Percentiles rank a stretch among this genome's conserved stretches.
Evolutionary conservation across 2,113 vertebrate species (phyloP).

Genomic region (Scopus umbretta): DNA sequence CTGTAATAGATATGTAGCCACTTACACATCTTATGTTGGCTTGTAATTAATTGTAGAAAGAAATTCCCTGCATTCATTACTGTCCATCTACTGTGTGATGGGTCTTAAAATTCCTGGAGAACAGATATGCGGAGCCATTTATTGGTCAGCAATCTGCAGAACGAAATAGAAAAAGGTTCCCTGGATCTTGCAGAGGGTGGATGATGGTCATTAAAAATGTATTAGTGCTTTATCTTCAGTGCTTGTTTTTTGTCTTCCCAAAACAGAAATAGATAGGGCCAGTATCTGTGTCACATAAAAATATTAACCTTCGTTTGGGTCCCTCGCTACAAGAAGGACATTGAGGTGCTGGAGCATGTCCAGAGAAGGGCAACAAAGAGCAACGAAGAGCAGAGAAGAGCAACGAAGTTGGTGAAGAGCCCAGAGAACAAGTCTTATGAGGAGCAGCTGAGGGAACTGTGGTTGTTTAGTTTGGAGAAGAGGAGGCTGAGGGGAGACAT

Average conservation of each 20-base stretch:
- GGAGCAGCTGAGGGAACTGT: too few relatives aligned
- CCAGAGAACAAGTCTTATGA: too few relatives aligned
- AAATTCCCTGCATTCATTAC: background rate
- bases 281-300: background rate
- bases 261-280: background rate
- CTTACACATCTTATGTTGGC: background rate
- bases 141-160: background rate
- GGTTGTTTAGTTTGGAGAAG: too few relatives aligned
- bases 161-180: background rate
- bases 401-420: too few relatives aligned
- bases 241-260: conserved; percentile 9
- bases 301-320: background rate
- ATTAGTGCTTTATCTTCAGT: background rate
- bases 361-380: too few relatives aligned
- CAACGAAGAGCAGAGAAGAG: too few relatives aligned
- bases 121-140: background rate
- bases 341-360: too few relatives aligned
- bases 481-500: too few relatives aligned
- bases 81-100: background rate
- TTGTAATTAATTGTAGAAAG: background rate
- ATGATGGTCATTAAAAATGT: background rate
- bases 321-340: too few relatives aligned
- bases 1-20: background rate
- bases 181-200: background rate
- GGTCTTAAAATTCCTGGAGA: background rate